Evolutionary conservation across 2,797 vertebrate species (phyloP).

Genomic region (Ispidina lecontei): DNA sequence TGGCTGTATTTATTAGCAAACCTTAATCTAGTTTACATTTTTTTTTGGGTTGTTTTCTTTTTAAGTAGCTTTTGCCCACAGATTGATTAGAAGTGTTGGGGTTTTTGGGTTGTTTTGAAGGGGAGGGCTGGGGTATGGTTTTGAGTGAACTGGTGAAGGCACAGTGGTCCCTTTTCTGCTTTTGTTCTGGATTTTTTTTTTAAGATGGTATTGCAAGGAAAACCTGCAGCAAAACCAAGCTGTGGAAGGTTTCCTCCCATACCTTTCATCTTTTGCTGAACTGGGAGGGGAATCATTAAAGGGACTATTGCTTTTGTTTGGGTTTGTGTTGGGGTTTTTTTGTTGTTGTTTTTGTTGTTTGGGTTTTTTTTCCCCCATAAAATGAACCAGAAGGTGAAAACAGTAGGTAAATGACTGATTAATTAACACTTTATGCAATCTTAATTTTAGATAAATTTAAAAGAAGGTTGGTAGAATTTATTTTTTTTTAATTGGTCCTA

Average conservation of each 20-base stretch:
- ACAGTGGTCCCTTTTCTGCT: conserved; percentile 60
- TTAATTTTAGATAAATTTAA: conserved; percentile 72
- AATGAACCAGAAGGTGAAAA: conserved; percentile 68
- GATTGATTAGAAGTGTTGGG: conserved; percentile 55
- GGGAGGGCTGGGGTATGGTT: neutral
- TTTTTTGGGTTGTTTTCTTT: conserved; percentile 28
- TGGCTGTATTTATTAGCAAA: conserved; percentile 78
- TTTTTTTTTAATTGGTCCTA: conserved; percentile 54
- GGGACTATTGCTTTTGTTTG: conserved; percentile 63
- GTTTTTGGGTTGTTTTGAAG: conserved; percentile 23
- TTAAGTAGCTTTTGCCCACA: conserved; percentile 66
- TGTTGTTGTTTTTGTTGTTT: neutral
- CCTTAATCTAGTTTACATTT: conserved; percentile 73
- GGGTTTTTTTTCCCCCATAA: neutral
- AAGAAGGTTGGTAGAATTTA: conserved; percentile 52
- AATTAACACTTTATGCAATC: conserved; percentile 77
- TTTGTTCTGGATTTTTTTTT: conserved; percentile 12
- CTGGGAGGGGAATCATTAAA: neutral
- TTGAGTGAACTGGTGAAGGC: conserved; percentile 55
- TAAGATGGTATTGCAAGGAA: conserved; percentile 64
- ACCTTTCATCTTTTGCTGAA: conserved; percentile 12
- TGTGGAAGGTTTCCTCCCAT: conserved; percentile 44
- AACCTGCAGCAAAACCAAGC: conserved; percentile 58
- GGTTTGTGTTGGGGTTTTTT: neutral
- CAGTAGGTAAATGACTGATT: conserved; percentile 67